These are phyloP conservation scores for Cheiracanthium punctorium DNA, from an alignment of 2,888 invertebrate genomes.

Conservation along the genomic window DNA sequence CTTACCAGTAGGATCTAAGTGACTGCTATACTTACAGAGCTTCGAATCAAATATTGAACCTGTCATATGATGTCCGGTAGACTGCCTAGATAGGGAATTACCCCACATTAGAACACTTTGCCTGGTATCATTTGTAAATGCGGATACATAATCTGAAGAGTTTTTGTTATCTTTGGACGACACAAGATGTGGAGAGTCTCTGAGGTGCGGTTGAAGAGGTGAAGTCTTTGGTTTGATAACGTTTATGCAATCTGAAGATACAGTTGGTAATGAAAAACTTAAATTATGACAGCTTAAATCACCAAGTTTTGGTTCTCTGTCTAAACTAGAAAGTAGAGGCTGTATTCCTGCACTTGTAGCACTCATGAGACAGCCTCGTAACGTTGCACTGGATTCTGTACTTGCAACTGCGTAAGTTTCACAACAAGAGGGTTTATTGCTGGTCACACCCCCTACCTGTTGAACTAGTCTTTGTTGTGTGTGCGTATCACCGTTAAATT, in stretches of 20 bases:
- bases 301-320: slow-evolving; percentile 74
- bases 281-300: slow-evolving; percentile 59
- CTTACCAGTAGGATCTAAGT: slow-evolving; percentile 49
- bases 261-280: slow-evolving; percentile 69
- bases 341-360: slow-evolving; percentile 69
- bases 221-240: slow-evolving; percentile 69
- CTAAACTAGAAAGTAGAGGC: slow-evolving; percentile 76
- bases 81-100: slow-evolving; percentile 72
- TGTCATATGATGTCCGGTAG: slow-evolving; percentile 65
- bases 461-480: slow-evolving; percentile 53
- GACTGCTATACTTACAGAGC: slow-evolving; percentile 51
- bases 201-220: slow-evolving; percentile 56
- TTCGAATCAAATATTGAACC: slow-evolving; percentile 63
- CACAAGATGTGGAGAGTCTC: slow-evolving; percentile 52
- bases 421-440: slow-evolving; percentile 68
- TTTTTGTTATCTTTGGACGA: slow-evolving; percentile 55
- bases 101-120: slow-evolving; percentile 98
- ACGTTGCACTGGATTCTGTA: slow-evolving; percentile 45
- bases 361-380: slow-evolving; percentile 70
- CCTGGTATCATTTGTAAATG: slow-evolving; percentile 80
- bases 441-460: slow-evolving; percentile 36
- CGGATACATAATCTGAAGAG: slow-evolving; percentile 49
- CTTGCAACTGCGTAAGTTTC: slow-evolving; percentile 64
- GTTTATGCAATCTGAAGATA: slow-evolving; percentile 63
- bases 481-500: slow-evolving; percentile 69